Conservation (phyloP, 2,888 invertebrate genomes). For the Platycnemis pennipes region DNA sequence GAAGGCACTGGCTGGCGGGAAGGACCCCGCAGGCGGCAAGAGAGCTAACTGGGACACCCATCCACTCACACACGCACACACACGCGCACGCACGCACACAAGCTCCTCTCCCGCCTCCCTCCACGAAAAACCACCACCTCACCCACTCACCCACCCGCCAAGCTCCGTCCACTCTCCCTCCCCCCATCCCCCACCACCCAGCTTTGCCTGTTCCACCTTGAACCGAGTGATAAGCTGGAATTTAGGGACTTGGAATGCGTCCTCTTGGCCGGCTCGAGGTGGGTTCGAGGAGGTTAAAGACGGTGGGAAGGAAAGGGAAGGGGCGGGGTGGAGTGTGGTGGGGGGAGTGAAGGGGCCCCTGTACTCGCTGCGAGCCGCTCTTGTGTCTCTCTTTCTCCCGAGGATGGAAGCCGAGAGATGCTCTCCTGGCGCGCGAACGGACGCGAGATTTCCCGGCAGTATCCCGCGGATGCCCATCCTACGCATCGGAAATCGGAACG, state of each 20-base stretch:
- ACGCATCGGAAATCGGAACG: too few species aligned
- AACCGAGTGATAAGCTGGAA: slow-evolving; percentile 68
- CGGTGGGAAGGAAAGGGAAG: background rate
- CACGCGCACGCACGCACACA: background rate
- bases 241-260: slow-evolving; percentile 66
- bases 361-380: background rate
- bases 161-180: background rate
- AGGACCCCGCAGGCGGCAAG: slow-evolving; percentile 37
- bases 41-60: slow-evolving; percentile 64
- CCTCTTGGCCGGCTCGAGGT: slow-evolving; percentile 47
- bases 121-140: background rate
- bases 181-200: background rate
- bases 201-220: slow-evolving; percentile 63
- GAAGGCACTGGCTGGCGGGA: slow-evolving; percentile 44
- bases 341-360: background rate
- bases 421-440: too few species aligned
- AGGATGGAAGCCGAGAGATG: background rate
- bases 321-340: background rate
- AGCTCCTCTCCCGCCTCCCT: background rate
- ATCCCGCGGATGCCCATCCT: too few species aligned
- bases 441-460: too few species aligned
- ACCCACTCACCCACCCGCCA: background rate
- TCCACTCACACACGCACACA: slow-evolving; percentile 23
- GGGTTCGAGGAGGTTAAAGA: slow-evolving; percentile 18
- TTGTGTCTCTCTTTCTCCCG: background rate